These are phyloP conservation scores for Caenorhabditis brenneri DNA, from an alignment of 1,140 invertebrate genomes.

Conservation along the genomic window DNA sequence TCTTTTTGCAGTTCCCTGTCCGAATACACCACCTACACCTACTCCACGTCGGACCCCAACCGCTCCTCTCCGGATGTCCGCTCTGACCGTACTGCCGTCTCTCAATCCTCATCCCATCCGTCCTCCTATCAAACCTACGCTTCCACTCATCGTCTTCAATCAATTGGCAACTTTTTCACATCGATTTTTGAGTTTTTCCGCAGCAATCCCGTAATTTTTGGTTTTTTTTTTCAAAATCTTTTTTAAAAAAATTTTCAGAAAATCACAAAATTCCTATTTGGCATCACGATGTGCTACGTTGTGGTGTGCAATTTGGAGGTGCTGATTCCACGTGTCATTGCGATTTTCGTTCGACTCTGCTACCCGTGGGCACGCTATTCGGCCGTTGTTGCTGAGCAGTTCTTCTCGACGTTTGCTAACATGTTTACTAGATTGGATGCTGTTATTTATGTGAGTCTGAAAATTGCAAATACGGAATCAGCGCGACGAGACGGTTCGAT, in stretches of 20 bases:
- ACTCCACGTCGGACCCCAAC: background rate
- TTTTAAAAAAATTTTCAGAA: constrained; percentile 6
- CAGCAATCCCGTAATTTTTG: background rate
- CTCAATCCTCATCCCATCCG: background rate
- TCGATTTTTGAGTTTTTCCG: background rate
- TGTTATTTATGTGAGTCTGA: background rate
- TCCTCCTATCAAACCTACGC: background rate
- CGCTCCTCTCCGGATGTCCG: background rate
- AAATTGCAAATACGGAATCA: background rate
- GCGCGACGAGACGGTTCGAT: too few relatives aligned
- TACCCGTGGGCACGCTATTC: constrained; percentile 20
- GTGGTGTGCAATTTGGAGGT: constrained; percentile 8
- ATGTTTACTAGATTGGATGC: constrained; percentile 26
- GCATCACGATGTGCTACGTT: background rate
- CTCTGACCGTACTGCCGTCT: background rate
- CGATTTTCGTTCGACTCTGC: background rate
- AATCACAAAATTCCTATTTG: background rate
- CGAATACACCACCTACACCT: background rate
- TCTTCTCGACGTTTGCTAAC: background rate
- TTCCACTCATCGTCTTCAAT: background rate
- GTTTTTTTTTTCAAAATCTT: background rate
- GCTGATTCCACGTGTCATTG: constrained; percentile 17
- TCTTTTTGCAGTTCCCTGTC: background rate
- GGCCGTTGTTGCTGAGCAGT: background rate
- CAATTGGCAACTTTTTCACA: background rate